Base-by-base conservation (phyloP, 2,888 invertebrate species). In the Adelognathus sp. region DNA sequence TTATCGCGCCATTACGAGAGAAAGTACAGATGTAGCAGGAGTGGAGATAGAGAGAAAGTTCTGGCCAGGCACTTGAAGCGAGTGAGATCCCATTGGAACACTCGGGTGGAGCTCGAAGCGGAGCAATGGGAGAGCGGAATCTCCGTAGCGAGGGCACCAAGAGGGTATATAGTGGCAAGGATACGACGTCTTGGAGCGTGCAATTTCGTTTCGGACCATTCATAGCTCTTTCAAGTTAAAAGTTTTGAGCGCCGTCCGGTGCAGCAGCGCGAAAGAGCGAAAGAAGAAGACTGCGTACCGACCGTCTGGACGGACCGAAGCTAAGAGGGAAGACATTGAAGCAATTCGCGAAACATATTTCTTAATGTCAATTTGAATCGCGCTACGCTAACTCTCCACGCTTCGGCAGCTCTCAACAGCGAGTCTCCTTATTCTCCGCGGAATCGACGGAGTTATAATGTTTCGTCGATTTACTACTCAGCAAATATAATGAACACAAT, bases 271-370 rank as follows among this genome's bases (percentile, higher is more conserved):
- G 52, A 44, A 21, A 60, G 58, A 24, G 9, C 14, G 54, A 14
- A 7, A 39, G 44, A 50, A 41, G n/a, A 44, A 54, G 56, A 72
- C 21, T 52, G 41, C 50, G 66, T 56, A 69, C 69, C 63, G 56
- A 29, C 24, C 24, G 18, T 24, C 18, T 5, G 63, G 63, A 54
- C 44, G 31, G 52, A 39, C 16, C 44, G 16, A 29, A 14, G 60
- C 18, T 44, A 58, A 41, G 41, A 41, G 21, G n/a, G 36, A 44
- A 21, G 33, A 64, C 64, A 60, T 74, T 64, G 41, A 74, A 74
- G 64, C 64, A 64, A 74, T 74, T 70, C 70, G 70, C 44, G 52
- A 74, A 78, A 74, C 70, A 70, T 78, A 70, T 74, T 78, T 74
- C 31, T 70, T 69, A 74, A 74, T 73, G 64, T 29, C 46, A 63